A percentile compares a stretch with the other conserved stretches of the same genome.
Evolutionary conservation across 2,113 vertebrate species (phyloP).

Genomic region (Triplophysa siluroides): DNA sequence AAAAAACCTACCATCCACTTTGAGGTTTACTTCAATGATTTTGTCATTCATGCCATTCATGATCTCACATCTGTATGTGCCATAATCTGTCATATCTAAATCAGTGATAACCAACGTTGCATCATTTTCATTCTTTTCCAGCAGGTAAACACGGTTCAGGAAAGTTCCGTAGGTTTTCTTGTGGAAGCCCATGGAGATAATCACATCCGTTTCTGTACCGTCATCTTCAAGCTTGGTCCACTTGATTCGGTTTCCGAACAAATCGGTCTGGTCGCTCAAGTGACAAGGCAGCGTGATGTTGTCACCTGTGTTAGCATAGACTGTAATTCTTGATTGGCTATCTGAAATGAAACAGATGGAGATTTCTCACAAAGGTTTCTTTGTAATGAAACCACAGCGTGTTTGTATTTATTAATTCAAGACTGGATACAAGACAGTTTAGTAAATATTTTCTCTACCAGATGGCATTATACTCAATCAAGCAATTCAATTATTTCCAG

Average conservation of each 20-base stretch:
- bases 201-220: constrained; percentile 82
- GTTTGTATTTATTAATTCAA: not conserved
- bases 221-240: constrained; percentile 90
- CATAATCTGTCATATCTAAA: constrained; percentile 80
- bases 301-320: constrained; percentile 77
- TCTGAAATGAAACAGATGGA: constrained; percentile 63
- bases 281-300: constrained; percentile 89
- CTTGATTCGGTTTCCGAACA: constrained; percentile 79
- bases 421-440: not conserved
- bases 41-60: constrained; percentile 84
- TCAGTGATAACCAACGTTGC: constrained; percentile 83
- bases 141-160: constrained; percentile 77
- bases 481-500: too few relatives aligned
- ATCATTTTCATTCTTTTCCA: constrained; percentile 73
- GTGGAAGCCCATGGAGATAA: constrained; percentile 88
- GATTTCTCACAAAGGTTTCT: not conserved
- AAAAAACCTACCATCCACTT: constrained; percentile 73
- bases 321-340: constrained; percentile 66
- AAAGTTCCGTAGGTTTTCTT: constrained; percentile 81
- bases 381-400: not conserved
- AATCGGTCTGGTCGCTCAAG: constrained; percentile 66
- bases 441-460: not conserved
- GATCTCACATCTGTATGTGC: constrained; percentile 89
- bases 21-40: constrained; percentile 75
- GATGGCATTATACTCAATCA: not conserved